Evolutionary conservation across 1,140 invertebrate genomes (phyloP).

Genomic region (Portunus trituberculatus): DNA sequence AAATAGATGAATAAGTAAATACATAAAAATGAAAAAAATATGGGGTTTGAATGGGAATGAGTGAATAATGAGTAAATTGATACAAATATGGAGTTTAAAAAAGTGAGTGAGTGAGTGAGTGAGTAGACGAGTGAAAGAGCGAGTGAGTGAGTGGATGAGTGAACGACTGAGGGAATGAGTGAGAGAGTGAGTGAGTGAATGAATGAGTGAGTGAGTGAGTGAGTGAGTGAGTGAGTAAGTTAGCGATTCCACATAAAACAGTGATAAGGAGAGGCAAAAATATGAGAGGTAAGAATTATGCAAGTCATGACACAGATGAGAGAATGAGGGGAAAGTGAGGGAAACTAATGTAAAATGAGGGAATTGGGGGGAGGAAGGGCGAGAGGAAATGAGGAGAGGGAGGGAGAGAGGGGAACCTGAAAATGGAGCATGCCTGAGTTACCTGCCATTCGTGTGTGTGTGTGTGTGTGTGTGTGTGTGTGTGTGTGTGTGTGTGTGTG

Average conservation of each 20-base stretch:
- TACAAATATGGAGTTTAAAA: too few relatives aligned
- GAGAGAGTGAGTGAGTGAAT: not conserved
- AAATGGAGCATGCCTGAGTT: not conserved
- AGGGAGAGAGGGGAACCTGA: not conserved
- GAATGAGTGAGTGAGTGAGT: slow-evolving; percentile 4
- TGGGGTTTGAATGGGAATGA: not conserved
- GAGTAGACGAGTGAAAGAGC: too few relatives aligned
- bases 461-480: slow-evolving; percentile 18
- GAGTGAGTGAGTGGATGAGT: too few relatives aligned
- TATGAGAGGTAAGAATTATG: not conserved
- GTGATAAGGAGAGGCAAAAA: not conserved
- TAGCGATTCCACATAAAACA: not conserved
- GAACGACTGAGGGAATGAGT: too few relatives aligned
- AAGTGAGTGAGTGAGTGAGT: not conserved
- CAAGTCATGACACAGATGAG: not conserved
- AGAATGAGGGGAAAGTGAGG: not conserved
- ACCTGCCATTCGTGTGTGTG: not conserved
- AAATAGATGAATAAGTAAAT: not conserved
- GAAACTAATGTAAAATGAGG: not conserved
- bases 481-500: not conserved
- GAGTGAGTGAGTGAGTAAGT: not conserved
- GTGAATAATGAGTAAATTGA: not conserved
- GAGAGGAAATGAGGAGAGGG: not conserved
- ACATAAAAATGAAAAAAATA: not conserved
- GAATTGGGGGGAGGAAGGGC: not conserved